These are phyloP conservation scores for Crypturellus undulatus DNA, from an alignment of 2,113 vertebrate genomes.

Conservation along the genomic window DNA sequence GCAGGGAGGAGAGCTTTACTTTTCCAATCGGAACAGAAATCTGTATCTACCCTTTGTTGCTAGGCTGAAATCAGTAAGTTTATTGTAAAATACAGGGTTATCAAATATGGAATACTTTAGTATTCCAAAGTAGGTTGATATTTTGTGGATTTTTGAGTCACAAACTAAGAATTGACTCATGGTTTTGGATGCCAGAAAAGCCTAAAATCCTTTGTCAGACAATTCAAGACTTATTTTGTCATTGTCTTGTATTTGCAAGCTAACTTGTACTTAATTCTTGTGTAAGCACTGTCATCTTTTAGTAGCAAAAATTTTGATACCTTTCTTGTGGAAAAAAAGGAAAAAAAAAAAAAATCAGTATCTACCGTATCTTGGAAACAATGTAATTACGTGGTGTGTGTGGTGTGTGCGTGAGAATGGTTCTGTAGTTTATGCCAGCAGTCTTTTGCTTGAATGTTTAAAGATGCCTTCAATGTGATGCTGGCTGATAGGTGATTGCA, in stretches of 20 bases:
- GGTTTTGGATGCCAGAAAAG: constrained; percentile 81
- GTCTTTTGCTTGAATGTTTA: constrained; percentile 92
- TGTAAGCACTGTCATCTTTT: constrained; percentile 89
- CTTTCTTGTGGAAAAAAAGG: constrained; percentile 79
- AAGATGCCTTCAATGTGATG: constrained; percentile 88
- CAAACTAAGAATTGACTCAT: constrained; percentile 77
- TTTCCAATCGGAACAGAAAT: constrained; percentile 70
- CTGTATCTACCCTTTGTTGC: constrained; percentile 74
- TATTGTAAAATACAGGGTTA: constrained; percentile 80
- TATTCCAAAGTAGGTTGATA: constrained; percentile 69
- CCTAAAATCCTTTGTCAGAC: constrained; percentile 79
- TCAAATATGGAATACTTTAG: constrained; percentile 67
- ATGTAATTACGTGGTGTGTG: constrained; percentile 81
- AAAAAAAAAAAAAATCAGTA: constrained; percentile 79
- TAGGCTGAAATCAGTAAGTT: constrained; percentile 72
- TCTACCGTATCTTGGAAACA: constrained; percentile 81
- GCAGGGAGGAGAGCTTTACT: constrained; percentile 72
- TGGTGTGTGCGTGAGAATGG: constrained; percentile 74
- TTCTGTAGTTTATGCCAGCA: constrained; percentile 83
- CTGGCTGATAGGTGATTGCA: constrained; percentile 86
- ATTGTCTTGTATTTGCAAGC: constrained; percentile 84
- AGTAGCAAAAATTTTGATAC: constrained; percentile 87
- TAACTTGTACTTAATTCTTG: constrained; percentile 86
- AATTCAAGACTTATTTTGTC: constrained; percentile 78
- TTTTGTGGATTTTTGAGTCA: constrained; percentile 78